phyloP scores from a whole-genome alignment of 2,888 invertebrate species.

The Cryptops parisi region DNA sequence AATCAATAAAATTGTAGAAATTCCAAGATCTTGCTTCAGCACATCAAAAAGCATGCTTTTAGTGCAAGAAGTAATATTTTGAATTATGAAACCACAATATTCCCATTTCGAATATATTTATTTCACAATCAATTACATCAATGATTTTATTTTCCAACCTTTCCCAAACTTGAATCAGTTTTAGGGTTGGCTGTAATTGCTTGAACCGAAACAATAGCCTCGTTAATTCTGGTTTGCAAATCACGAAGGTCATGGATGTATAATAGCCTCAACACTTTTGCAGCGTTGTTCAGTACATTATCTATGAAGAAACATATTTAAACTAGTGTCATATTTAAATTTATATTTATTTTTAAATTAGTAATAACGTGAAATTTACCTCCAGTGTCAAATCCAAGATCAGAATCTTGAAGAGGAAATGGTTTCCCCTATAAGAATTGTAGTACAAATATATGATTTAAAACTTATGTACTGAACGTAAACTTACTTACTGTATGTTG shows the following conservation, averaged over 20 bases:
- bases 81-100: background rate
- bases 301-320: conserved; percentile 27
- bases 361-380: conserved; percentile 28
- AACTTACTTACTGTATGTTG: conserved; percentile 22
- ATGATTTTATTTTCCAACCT: conserved; percentile 51
- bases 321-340: background rate
- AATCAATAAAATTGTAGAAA: too few relatives aligned
- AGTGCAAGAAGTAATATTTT: background rate
- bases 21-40: background rate
- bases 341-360: background rate
- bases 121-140: background rate
- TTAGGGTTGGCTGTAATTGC: conserved; percentile 88
- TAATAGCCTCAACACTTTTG: conserved; percentile 59
- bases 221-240: conserved; percentile 86
- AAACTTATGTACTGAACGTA: background rate
- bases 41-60: background rate
- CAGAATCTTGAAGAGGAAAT: conserved; percentile 51
- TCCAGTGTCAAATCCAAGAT: conserved; percentile 49
- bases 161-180: conserved; percentile 85
- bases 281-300: conserved; percentile 49
- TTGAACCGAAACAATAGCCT: conserved; percentile 84
- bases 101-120: background rate
- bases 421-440: conserved; percentile 49
- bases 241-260: conserved; percentile 71
- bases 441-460: conserved; percentile 15